Conservation (phyloP, 2,888 invertebrate species). For the Chaitophorus viminalis region DNA sequence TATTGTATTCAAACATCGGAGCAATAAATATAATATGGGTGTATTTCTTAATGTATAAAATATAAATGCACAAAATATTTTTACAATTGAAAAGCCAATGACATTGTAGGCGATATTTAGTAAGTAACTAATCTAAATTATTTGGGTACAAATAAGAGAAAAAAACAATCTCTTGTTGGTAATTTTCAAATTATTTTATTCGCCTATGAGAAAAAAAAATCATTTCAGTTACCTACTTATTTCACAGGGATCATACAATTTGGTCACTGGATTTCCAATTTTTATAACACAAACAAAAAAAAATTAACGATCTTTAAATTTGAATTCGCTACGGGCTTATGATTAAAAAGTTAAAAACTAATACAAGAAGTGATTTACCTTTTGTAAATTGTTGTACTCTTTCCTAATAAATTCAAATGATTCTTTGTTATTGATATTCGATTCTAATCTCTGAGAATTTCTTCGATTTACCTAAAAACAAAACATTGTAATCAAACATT, state of each 20-base stretch:
- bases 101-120: neutral
- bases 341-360: neutral
- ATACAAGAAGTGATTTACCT: constrained; percentile 19
- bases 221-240: constrained; percentile 18
- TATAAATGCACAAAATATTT: neutral
- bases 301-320: neutral
- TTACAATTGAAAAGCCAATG: constrained; percentile 20
- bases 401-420: constrained; percentile 48
- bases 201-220: neutral
- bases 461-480: constrained; percentile 33
- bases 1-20: neutral
- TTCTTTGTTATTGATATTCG: constrained; percentile 24
- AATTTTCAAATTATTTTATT: neutral
- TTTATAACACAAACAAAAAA: neutral
- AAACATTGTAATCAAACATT: too few relatives aligned
- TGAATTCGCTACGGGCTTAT: neutral
- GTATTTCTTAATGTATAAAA: neutral
- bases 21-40: neutral
- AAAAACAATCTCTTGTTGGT: neutral
- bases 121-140: constrained; percentile 25
- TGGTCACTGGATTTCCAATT: constrained; percentile 7
- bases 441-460: constrained; percentile 22
- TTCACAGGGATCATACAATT: neutral
- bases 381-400: constrained; percentile 53
- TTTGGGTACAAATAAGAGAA: neutral